phyloP scores from a whole-genome alignment of 2,888 invertebrate genomes.

The Empis livida region DNA sequence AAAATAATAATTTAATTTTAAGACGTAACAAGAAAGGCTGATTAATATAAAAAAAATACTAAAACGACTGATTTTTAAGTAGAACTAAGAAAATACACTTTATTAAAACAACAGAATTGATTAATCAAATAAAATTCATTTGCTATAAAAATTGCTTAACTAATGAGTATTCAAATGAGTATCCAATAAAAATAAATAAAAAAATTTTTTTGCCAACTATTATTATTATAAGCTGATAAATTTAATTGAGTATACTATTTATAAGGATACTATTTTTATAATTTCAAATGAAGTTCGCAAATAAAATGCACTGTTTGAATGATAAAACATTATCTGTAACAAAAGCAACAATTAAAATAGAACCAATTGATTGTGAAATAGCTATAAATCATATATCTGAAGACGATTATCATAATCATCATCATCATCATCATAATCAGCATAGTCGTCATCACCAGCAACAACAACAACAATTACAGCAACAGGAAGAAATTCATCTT shows the following conservation, averaged over 20 bases:
- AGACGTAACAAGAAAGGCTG: conserved; percentile 15
- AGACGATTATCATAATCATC: conserved; percentile 8
- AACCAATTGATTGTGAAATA: conserved; percentile 30
- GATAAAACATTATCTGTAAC: conserved; percentile 4
- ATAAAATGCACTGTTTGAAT: conserved; percentile 19
- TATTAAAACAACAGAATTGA: too few species aligned
- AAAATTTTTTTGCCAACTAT: too few species aligned
- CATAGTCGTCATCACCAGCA: conserved; percentile 19
- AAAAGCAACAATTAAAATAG: conserved; percentile 28
- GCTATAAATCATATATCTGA: conserved; percentile 10
- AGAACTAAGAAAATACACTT: conserved; percentile 7
- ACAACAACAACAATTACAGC: conserved; percentile 15
- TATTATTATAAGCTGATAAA: too few species aligned
- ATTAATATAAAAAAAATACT: conserved; percentile 8
- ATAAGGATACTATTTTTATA: neutral
- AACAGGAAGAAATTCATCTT: neutral
- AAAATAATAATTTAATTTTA: neutral
- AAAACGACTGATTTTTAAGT: conserved; percentile 19
- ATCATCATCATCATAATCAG: conserved; percentile 21
- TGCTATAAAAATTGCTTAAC: too few species aligned
- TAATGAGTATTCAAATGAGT: too few species aligned
- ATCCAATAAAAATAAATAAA: too few species aligned
- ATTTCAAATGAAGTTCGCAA: conserved; percentile 5
- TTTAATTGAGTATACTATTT: too few species aligned
- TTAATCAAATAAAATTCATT: too few species aligned